phyloP scores from a whole-genome alignment of 2,797 vertebrate genomes.

The Carcharodon carcharias region DNA sequence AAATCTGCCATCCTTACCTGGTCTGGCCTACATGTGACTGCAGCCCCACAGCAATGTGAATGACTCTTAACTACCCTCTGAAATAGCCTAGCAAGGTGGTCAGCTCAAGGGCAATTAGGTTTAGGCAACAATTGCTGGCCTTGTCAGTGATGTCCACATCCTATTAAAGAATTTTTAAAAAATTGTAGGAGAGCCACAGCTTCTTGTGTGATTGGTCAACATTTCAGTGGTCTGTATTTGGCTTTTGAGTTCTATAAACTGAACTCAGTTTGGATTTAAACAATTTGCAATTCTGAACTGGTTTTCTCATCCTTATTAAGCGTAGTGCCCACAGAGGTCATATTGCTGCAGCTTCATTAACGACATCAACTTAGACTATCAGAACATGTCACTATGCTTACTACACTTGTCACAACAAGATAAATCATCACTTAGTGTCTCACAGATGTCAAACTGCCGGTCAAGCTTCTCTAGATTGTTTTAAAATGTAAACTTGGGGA shows the following conservation, averaged over 20 bases:
- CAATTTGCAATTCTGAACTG: background rate
- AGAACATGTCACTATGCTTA: constrained; percentile 65
- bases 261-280: background rate
- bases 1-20: too few species aligned
- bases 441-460: background rate
- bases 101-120: too few species aligned
- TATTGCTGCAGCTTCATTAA: constrained; percentile 52
- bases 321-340: constrained; percentile 52
- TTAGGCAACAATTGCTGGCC: too few species aligned
- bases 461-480: background rate
- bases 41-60: too few species aligned
- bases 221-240: background rate
- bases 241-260: background rate
- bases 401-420: constrained; percentile 57
- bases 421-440: constrained; percentile 52
- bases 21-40: too few species aligned
- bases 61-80: too few species aligned
- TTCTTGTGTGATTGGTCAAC: background rate
- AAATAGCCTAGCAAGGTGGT: too few species aligned
- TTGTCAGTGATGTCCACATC: too few species aligned
- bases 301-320: constrained; percentile 38
- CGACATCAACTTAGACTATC: constrained; percentile 56
- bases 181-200: background rate
- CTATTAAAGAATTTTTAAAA: too few species aligned
- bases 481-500: background rate